Evolutionary conservation across 2,888 invertebrate species (phyloP).

Genomic region (Conchocele bisecta): DNA sequence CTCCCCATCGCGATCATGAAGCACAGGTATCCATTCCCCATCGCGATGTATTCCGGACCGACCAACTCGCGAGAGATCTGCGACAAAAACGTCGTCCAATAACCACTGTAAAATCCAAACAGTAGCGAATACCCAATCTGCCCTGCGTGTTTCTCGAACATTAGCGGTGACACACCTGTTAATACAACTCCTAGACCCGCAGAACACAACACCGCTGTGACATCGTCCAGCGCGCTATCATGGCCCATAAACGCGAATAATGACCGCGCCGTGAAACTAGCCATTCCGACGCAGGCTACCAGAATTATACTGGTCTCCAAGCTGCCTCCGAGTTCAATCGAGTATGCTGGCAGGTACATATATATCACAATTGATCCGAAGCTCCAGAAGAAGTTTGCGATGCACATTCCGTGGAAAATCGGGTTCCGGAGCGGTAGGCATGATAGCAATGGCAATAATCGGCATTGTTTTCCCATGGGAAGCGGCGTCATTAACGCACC

Average conservation of each 20-base stretch:
- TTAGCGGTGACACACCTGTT: constrained; percentile 76
- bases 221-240: constrained; percentile 78
- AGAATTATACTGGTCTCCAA: constrained; percentile 72
- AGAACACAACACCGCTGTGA: constrained; percentile 76
- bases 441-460: constrained; percentile 72
- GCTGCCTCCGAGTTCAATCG: constrained; percentile 70
- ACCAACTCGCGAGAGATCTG: constrained; percentile 75
- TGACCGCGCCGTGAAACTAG: constrained; percentile 75
- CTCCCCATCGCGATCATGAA: constrained; percentile 79
- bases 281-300: constrained; percentile 75
- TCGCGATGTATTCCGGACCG: constrained; percentile 77
- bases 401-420: constrained; percentile 76
- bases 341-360: constrained; percentile 78
- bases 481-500: constrained; percentile 75
- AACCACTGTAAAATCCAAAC: constrained; percentile 81
- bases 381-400: constrained; percentile 80
- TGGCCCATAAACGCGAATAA: constrained; percentile 80
- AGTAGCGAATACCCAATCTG: constrained; percentile 79
- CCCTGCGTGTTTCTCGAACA: constrained; percentile 78
- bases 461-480: constrained; percentile 61
- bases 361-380: constrained; percentile 78
- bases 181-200: constrained; percentile 77
- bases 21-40: constrained; percentile 78
- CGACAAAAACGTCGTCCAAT: constrained; percentile 80
- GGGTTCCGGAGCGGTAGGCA: constrained; percentile 75